Base-by-base conservation (phyloP, 2,888 invertebrate genomes). In the Drosophila mayaguana region DNA sequence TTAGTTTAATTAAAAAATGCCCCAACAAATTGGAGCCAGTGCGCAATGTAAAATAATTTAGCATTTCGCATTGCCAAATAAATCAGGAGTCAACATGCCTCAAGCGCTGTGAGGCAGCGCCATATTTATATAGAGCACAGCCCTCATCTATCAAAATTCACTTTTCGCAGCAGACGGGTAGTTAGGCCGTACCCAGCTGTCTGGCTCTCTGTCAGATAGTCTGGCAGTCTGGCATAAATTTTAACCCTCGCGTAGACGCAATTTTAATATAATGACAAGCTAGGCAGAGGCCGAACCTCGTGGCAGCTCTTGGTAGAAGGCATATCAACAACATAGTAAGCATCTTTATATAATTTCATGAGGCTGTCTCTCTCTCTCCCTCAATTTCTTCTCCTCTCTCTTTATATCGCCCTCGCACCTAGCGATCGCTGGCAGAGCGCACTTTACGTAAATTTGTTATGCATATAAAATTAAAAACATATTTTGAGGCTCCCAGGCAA, bases 401-500 rank as follows among this genome's bases (percentile, higher is more conserved):
- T 40, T 3, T 72, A 32, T 63, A 50, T 66, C 62, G 62, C 65
- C 40, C 32, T 53, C 63, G 72, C 82, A 89, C 84, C 82, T 89
- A 84, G 56, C 82, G 77, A 75, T 88, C 73, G 59, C 45, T 74
- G 34, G 65, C 67, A 50, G 38, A 46, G 78, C 75, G 76, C 75
- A 79, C 86, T 90, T 88, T 80, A 71, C 86, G 82, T 80, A 83
- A 89, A 90, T 89, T 89, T 89, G 86, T 89, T 88, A 82, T 89
- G 86, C 86, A 88, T 82, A 88, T 89, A 83, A 90, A 89, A 89
- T 90, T 89, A 90, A 90, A 90, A 88, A 88, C 84, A 89, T 89
- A 88, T 82, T 88, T 88, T 81, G 70, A 81, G 75, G 70, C 75
- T 42, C 54, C 55, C 57, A 63, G 66, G 54, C 64, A 59, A 45